A percentile compares a stretch with the other conserved stretches of the same genome.
Evolutionary conservation across 2,797 vertebrate genomes (phyloP).

Genomic region (Myripristis jacobus): DNA sequence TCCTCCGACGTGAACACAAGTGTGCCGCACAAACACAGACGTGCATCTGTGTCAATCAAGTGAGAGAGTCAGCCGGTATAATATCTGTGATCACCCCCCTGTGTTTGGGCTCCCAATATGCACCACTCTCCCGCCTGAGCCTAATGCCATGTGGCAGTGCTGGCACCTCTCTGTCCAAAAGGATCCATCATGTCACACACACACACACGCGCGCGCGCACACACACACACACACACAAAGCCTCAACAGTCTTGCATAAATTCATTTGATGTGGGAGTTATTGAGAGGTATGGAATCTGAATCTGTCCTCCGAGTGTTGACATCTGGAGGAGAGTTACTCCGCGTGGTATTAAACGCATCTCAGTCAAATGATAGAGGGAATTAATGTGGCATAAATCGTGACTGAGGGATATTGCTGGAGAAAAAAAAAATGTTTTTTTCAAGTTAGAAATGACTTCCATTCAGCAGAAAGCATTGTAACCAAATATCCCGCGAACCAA

Average conservation of each 20-base stretch:
- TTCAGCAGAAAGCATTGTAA: neutral
- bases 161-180: constrained; percentile 74
- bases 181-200: constrained; percentile 62
- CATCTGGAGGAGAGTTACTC: constrained; percentile 25
- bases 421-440: neutral
- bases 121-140: constrained; percentile 55
- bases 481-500: neutral
- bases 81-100: constrained; percentile 64
- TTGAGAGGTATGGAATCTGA: constrained; percentile 43
- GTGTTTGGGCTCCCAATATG: constrained; percentile 53
- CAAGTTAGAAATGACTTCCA: neutral
- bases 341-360: constrained; percentile 38
- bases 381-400: neutral
- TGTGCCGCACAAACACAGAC: neutral
- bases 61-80: constrained; percentile 54
- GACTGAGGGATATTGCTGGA: neutral
- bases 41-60: constrained; percentile 33
- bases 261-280: constrained; percentile 37
- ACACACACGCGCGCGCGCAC: too few species aligned
- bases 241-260: constrained; percentile 9
- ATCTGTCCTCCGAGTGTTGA: constrained; percentile 1
- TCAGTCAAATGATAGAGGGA: constrained; percentile 17
- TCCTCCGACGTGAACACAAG: neutral
- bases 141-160: constrained; percentile 68
- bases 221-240: constrained; percentile 8